These are phyloP conservation scores for Vultur gryphus DNA, from an alignment of 2,797 vertebrate species.

Conservation along the genomic window DNA sequence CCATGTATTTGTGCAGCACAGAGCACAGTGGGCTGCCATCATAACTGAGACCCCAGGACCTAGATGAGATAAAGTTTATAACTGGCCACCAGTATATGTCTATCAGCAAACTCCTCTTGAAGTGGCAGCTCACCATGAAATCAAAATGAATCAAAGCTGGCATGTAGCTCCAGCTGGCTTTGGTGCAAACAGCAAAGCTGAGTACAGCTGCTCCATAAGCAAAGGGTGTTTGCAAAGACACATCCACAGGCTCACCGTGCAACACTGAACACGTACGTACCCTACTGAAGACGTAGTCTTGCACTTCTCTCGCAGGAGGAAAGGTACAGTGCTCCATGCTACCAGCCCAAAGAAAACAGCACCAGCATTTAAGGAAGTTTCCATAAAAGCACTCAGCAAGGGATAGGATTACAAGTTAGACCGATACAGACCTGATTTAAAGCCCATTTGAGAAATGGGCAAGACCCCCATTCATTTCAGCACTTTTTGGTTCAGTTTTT, in stretches of 20 bases:
- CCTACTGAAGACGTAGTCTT: background rate
- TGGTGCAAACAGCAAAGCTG: background rate
- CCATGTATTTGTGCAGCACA: background rate
- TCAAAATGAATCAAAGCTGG: background rate
- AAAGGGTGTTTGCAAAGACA: background rate
- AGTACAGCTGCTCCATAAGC: background rate
- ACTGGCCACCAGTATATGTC: background rate
- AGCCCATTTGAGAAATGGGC: background rate
- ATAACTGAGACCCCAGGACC: background rate
- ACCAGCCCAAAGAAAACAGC: background rate
- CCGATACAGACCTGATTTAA: background rate
- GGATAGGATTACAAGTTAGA: background rate
- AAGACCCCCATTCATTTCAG: background rate
- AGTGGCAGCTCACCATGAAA: background rate
- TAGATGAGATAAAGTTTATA: background rate
- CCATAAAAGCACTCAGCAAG: background rate
- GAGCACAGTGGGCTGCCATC: background rate
- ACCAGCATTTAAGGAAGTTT: background rate
- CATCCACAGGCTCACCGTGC: background rate
- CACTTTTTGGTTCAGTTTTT: background rate
- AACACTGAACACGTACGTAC: accelerated
- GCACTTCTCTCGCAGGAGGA: background rate
- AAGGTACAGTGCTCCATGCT: background rate
- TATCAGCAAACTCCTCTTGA: background rate
- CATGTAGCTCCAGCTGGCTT: background rate